A percentile compares a stretch with the other conserved stretches of the same genome.
phyloP scores from a whole-genome alignment of 2,113 vertebrate species.

The Antennarius striatus region DNA sequence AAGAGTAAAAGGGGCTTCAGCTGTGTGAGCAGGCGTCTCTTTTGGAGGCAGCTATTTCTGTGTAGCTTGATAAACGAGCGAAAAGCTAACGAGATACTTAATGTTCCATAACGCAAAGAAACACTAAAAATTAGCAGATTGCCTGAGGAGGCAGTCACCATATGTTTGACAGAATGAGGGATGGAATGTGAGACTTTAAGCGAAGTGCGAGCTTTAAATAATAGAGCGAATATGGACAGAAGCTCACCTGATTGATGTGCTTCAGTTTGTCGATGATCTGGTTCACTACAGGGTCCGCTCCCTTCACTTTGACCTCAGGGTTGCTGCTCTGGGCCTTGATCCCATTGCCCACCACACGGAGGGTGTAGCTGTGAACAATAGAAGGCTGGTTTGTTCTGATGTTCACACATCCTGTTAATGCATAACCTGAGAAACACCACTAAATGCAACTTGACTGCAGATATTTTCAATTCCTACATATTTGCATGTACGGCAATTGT shows the following conservation, averaged over 20 bases:
- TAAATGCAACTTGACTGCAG: too few relatives aligned
- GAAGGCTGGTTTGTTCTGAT: conserved; percentile 3
- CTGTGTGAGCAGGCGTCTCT: conserved; percentile 2
- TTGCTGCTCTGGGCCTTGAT: conserved; percentile 87
- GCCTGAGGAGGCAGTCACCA: conserved; percentile 18
- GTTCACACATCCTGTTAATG: background rate
- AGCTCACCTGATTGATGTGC: conserved; percentile 89
- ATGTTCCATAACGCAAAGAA: conserved; percentile 28
- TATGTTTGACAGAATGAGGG: conserved; percentile 8
- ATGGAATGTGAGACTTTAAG: conserved; percentile 15
- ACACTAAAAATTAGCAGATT: conserved; percentile 22
- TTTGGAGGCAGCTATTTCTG: background rate
- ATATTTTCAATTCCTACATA: background rate
- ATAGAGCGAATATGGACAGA: background rate
- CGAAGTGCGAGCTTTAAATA: background rate
- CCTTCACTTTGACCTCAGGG: conserved; percentile 90
- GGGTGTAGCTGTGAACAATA: conserved; percentile 82
- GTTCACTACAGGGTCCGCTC: conserved; percentile 84
- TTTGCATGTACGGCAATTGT: too few relatives aligned
- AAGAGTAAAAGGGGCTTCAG: conserved; percentile 4
- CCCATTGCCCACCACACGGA: conserved; percentile 85
- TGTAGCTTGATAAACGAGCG: conserved; percentile 8
- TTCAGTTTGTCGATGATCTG: conserved; percentile 93
- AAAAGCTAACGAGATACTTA: conserved; percentile 12
- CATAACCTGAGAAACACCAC: too few relatives aligned